Conservation (phyloP, 2,888 invertebrate genomes). For the Xanthorhoe spadicearia region DNA sequence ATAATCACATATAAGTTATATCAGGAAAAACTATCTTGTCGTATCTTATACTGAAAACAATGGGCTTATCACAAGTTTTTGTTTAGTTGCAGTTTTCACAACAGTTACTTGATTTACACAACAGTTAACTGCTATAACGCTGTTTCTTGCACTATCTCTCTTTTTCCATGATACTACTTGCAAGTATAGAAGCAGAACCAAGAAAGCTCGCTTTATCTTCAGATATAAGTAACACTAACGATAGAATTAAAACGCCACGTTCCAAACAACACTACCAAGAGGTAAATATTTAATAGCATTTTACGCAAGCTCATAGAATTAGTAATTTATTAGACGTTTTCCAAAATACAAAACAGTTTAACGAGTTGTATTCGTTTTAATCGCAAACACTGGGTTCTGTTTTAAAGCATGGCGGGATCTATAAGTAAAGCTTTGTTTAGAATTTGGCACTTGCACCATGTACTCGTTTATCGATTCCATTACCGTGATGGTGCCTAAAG, state of each 20-base stretch:
- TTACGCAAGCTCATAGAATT: constrained; percentile 35
- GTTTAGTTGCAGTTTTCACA: background rate
- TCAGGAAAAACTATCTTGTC: no score
- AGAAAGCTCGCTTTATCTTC: no score
- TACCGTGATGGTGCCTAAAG: constrained; percentile 10
- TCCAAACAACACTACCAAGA: background rate
- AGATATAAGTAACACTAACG: background rate
- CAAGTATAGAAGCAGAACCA: no score
- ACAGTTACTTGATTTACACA: background rate
- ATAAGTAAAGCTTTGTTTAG: constrained; percentile 20
- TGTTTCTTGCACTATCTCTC: no score
- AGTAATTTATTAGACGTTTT: constrained; percentile 43
- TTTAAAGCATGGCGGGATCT: constrained; percentile 10
- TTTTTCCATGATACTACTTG: no score
- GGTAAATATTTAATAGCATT: constrained; percentile 33
- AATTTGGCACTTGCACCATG: constrained; percentile 6
- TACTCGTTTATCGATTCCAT: background rate
- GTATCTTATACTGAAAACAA: no score
- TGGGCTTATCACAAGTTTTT: no score
- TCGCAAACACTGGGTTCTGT: constrained; percentile 29
- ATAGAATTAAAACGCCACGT: background rate
- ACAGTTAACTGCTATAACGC: background rate
- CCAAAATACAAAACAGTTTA: constrained; percentile 40
- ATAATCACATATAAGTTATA: no score
- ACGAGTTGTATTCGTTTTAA: constrained; percentile 35